These are phyloP conservation scores for Fratercula arctica DNA, from an alignment of 2,797 vertebrate species.

Conservation along the genomic window DNA sequence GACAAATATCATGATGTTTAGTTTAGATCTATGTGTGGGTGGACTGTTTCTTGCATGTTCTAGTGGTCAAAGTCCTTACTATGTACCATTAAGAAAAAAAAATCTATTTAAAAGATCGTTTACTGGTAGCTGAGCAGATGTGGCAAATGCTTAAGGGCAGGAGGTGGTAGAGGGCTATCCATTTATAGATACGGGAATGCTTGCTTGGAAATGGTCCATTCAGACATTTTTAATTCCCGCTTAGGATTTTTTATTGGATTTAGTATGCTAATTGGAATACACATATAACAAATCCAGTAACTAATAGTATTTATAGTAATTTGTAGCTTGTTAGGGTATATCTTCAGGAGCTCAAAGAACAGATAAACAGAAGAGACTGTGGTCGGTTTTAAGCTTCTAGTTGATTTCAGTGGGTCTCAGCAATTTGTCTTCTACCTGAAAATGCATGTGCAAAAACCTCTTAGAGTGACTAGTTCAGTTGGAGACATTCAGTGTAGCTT, in stretches of 20 bases:
- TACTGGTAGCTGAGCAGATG: background rate
- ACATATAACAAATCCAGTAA: background rate
- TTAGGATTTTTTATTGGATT: background rate
- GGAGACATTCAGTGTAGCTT: accelerated
- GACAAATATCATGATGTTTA: background rate
- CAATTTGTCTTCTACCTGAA: background rate
- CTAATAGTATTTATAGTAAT: background rate
- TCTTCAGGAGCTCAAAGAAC: background rate
- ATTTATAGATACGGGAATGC: background rate
- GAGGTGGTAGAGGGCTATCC: background rate
- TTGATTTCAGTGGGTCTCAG: background rate
- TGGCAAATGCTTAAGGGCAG: background rate
- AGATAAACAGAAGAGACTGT: background rate
- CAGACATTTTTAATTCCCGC: background rate
- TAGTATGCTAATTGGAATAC: background rate
- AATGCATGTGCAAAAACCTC: background rate
- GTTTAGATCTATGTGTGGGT: background rate
- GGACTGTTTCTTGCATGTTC: background rate
- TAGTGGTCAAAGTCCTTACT: background rate
- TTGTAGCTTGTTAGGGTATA: background rate
- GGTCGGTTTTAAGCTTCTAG: background rate
- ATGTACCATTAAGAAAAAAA: background rate
- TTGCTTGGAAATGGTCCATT: background rate
- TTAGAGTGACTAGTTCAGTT: background rate
- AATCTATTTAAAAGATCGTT: background rate